These are phyloP conservation scores for Ichneumoninae sp. DNA, from an alignment of 2,888 invertebrate species.

Conservation along the genomic window DNA sequence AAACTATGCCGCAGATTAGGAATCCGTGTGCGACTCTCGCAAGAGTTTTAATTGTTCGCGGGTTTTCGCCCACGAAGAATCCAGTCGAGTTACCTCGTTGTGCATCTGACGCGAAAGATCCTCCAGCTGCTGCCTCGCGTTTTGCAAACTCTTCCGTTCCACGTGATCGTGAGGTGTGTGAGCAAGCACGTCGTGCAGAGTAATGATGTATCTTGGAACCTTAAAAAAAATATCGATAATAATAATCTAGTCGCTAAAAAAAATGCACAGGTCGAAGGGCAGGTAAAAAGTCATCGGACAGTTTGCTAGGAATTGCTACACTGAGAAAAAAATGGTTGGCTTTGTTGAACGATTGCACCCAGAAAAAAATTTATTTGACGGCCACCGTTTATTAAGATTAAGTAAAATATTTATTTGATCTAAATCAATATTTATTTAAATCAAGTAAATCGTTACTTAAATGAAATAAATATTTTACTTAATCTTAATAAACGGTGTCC, in stretches of 20 bases:
- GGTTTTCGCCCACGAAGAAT: neutral
- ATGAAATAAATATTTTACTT: too few species aligned
- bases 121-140: constrained; percentile 94
- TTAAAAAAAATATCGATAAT: constrained; percentile 80
- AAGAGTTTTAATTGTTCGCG: neutral
- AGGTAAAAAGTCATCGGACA: too few species aligned
- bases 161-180: constrained; percentile 98
- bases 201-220: constrained; percentile 97
- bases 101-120: constrained; percentile 95
- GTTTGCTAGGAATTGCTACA: too few species aligned
- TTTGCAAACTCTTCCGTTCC: constrained; percentile 94
- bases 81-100: constrained; percentile 88
- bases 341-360: too few species aligned
- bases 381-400: too few species aligned
- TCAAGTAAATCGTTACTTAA: too few species aligned
- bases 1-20: neutral
- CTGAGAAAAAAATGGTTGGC: too few species aligned
- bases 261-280: neutral
- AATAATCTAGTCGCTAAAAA: neutral
- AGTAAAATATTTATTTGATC: too few species aligned
- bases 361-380: too few species aligned
- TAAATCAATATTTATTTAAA: too few species aligned
- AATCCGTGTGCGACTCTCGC: neutral
- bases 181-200: constrained; percentile 94
- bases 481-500: too few species aligned